Conservation (phyloP, 2,888 invertebrate genomes). For the Melanophora roralis region DNA sequence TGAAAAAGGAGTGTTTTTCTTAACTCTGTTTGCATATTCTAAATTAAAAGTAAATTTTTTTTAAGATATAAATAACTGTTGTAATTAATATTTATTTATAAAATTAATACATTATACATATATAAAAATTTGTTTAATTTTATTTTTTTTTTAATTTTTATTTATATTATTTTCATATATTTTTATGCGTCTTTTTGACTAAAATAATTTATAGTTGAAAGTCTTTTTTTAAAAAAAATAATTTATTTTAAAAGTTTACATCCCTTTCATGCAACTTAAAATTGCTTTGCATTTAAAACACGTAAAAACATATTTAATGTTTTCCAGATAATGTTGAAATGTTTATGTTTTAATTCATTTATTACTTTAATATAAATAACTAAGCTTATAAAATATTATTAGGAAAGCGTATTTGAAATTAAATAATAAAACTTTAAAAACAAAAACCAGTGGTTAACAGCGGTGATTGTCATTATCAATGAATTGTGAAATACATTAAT, state of each 20-base stretch:
- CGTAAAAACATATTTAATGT: background rate
- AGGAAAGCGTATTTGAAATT: slow-evolving; percentile 22
- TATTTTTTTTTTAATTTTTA: too few species aligned
- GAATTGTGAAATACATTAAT: slow-evolving; percentile 1
- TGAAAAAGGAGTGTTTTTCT: too few species aligned
- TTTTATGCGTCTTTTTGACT: too few species aligned
- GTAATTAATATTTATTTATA: too few species aligned
- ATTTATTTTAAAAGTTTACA: slow-evolving; percentile 32
- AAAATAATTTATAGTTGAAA: too few species aligned
- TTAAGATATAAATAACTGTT: too few species aligned
- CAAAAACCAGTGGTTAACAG: background rate
- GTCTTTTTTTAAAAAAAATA: too few species aligned
- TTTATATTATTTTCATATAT: too few species aligned
- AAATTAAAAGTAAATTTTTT: too few species aligned
- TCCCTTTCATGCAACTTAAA: background rate
- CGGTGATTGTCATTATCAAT: slow-evolving; percentile 40
- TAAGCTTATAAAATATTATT: background rate
- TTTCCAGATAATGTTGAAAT: background rate
- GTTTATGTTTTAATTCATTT: background rate
- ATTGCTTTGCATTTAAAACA: background rate
- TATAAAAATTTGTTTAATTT: too few species aligned
- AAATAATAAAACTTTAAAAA: background rate
- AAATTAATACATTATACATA: too few species aligned
- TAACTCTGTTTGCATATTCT: too few species aligned
- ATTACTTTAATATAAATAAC: background rate